Conservation (phyloP, 2,797 vertebrate genomes). For the Mustela erminea region DNA sequence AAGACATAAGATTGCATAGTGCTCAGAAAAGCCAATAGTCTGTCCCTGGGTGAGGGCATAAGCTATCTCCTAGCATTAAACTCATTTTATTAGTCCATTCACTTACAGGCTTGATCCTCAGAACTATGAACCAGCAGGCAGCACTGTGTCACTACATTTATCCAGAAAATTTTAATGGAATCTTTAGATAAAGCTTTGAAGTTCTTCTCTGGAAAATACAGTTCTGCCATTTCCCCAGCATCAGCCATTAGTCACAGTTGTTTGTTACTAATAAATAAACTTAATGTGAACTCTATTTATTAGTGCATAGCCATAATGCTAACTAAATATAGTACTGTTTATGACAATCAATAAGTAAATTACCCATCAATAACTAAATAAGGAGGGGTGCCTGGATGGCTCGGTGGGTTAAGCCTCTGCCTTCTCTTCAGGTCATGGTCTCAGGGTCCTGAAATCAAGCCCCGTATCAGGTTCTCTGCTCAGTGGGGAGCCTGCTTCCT, state of each 20-base stretch:
- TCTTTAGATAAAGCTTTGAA: neutral
- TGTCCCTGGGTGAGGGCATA: neutral
- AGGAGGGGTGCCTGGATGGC: too few species aligned
- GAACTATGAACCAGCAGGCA: neutral
- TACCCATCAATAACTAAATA: neutral
- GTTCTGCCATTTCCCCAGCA: neutral
- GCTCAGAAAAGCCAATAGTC: neutral
- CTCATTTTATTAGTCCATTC: neutral
- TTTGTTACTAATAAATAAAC: neutral
- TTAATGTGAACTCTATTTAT: neutral
- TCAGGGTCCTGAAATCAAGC: too few species aligned
- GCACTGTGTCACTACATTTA: neutral
- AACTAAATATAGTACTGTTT: neutral
- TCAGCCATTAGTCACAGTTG: neutral
- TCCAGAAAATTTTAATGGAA: neutral
- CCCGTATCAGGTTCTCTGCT: too few species aligned
- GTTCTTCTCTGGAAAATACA: neutral
- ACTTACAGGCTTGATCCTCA: neutral
- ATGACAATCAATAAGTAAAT: neutral
- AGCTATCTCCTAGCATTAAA: neutral
- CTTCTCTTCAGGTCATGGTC: too few species aligned
- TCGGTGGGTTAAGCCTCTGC: too few species aligned
- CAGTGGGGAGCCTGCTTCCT: too few species aligned
- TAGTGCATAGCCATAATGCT: neutral
- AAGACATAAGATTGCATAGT: neutral